These are phyloP conservation scores for Erithacus rubecula DNA, from an alignment of 2,797 vertebrate species.

Conservation along the genomic window DNA sequence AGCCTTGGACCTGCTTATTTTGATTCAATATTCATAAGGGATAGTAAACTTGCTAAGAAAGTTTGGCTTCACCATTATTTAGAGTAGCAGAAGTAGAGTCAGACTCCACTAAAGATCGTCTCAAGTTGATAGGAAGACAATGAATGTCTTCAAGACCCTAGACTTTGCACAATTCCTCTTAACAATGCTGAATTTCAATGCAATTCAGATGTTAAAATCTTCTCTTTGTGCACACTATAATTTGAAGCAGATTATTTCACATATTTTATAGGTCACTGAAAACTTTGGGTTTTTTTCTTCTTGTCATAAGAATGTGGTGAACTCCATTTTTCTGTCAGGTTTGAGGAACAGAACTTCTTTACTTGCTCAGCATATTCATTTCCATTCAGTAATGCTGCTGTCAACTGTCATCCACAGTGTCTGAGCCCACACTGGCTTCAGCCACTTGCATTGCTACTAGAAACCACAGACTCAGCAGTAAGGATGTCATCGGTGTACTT, in stretches of 20 bases:
- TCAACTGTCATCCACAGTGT: conserved; percentile 58
- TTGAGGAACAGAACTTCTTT: background rate
- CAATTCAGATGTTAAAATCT: background rate
- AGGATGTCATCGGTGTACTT: conserved; percentile 67
- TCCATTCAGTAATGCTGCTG: conserved; percentile 43
- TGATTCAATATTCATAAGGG: background rate
- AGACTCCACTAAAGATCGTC: background rate
- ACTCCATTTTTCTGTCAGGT: background rate
- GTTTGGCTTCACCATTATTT: background rate
- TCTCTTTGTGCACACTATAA: background rate
- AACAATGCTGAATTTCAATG: background rate
- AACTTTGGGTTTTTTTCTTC: background rate
- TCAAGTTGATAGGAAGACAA: background rate
- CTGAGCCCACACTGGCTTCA: conserved; percentile 42
- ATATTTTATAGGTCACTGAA: background rate
- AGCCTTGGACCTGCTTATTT: conserved; percentile 9
- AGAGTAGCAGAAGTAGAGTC: background rate
- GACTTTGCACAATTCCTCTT: background rate
- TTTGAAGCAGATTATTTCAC: background rate
- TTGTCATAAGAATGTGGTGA: background rate
- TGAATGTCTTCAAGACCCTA: background rate
- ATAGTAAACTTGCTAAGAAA: background rate
- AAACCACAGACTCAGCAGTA: conserved; percentile 77
- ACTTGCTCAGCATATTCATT: conserved; percentile 23
- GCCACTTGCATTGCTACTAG: conserved; percentile 33